A percentile compares a stretch with the other conserved stretches of the same genome.
Conservation (phyloP, 30 jellyfish, hydroid and myxozoan genomes). For the Euphysa ruthae region DNA sequence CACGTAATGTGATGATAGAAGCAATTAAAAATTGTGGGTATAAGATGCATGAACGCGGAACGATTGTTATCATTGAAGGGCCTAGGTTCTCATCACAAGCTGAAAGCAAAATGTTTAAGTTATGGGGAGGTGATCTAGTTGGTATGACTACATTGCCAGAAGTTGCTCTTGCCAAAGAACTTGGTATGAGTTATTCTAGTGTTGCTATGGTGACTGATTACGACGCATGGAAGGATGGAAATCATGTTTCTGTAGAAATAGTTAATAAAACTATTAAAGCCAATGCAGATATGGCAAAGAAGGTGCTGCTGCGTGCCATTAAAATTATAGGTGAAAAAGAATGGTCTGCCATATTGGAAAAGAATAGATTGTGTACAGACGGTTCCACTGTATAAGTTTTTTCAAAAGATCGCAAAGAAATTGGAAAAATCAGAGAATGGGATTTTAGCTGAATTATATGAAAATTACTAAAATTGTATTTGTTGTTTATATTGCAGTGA, state of each 20-base stretch:
- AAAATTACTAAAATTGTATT: too few species aligned
- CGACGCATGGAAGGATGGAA: constrained; percentile 91
- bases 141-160: constrained; percentile 96
- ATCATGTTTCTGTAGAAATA: constrained; percentile 51
- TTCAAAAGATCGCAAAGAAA: too few species aligned
- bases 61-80: constrained; percentile 86
- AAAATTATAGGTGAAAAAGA: constrained; percentile 49
- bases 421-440: too few species aligned
- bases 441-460: too few species aligned
- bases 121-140: constrained; percentile 77
- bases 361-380: constrained; percentile 19
- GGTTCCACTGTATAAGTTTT: background rate
- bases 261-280: constrained; percentile 52
- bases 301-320: constrained; percentile 34
- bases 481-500: too few species aligned
- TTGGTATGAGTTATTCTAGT: constrained; percentile 77
- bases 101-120: constrained; percentile 76
- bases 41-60: constrained; percentile 58
- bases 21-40: constrained; percentile 51
- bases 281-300: constrained; percentile 67
- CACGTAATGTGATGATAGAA: constrained; percentile 66
- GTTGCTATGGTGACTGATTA: constrained; percentile 96
- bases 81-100: constrained; percentile 94
- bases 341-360: constrained; percentile 40
- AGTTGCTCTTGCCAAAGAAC: constrained; percentile 84